Evolutionary conservation across 2,888 invertebrate species (phyloP), one percentile per base, ranked within the genome.

Genomic region (Diarsia dahlii): DNA sequence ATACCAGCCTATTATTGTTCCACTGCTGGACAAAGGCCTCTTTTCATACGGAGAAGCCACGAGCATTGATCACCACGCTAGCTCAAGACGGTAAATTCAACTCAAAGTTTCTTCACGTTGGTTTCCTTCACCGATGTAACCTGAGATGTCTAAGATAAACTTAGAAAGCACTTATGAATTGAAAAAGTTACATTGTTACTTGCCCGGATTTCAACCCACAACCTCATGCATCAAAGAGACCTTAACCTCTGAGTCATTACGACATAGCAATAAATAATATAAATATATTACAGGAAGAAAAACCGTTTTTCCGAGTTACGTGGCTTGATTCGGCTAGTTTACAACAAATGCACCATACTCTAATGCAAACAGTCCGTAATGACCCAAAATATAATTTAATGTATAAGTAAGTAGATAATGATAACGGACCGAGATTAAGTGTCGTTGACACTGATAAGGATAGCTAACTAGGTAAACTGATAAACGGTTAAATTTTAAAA

Each of bases 371-470:
- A 90, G 63, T 78, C 80, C 82, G 79, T 90, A 90, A 91, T 91
- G 93, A 93, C 93, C 93, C 90, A 93, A 92, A 93, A 92, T 89
- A 81, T 90, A 91, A 91, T 92, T 91, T 89, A 88, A 74, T 85
- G 79, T 82, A 86, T 88, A 86, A 87, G 87, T 88, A 88, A 89
- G 86, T 86, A 90, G 91, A 91, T 92, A 92, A 91, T 91, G 90
- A 90, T 92, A 92, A 89, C 88, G 84, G 78, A 82, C 82, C 82
- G 18, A 93, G 95, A 95, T 94, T 91, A 94, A 74, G 87, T 91
- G 94, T 93, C 94, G 92, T 93, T 93, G 95, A 94, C 94, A 90
- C 91, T 92, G 94, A 93, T 93, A 94, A 90, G 92, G 94, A 93
- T 93, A 94, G 90, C 89, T 81, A 89, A 88, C 89, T 90, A 88